Evolutionary conservation across 2,888 invertebrate species (phyloP).

Genomic region (Cyclophora punctaria): DNA sequence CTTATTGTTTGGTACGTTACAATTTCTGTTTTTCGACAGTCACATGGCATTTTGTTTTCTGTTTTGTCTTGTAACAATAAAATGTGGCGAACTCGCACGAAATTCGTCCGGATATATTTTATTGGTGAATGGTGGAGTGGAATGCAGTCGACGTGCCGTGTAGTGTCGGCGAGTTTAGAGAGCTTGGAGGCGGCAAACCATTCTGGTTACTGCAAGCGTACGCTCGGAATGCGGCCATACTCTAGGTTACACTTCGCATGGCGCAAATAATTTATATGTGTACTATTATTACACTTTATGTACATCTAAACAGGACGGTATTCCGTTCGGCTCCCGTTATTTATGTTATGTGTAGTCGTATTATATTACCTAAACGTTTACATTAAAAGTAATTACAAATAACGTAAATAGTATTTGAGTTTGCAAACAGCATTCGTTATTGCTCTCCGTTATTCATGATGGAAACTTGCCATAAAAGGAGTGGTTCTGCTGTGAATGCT

Average conservation of each 20-base stretch:
- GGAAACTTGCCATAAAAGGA: conserved; percentile 5
- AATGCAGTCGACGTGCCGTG: conserved; percentile 52
- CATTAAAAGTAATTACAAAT: neutral
- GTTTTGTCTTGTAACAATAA: conserved; percentile 25
- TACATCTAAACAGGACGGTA: too few species aligned
- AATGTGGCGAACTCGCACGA: conserved; percentile 29
- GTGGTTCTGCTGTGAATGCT: conserved; percentile 5
- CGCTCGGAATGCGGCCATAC: conserved; percentile 52
- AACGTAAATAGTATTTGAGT: neutral
- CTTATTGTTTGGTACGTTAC: conserved; percentile 18
- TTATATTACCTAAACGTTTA: too few species aligned
- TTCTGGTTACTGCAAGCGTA: conserved; percentile 44
- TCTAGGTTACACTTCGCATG: conserved; percentile 45
- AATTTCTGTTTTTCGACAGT: conserved; percentile 21
- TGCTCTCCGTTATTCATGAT: conserved; percentile 12
- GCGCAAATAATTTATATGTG: conserved; percentile 46
- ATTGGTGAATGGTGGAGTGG: conserved; percentile 47
- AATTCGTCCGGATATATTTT: conserved; percentile 38
- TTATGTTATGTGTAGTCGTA: too few species aligned
- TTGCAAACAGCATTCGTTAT: conserved; percentile 6
- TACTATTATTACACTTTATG: neutral
- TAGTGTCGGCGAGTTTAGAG: conserved; percentile 44
- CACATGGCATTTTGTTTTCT: conserved; percentile 19
- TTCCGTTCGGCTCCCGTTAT: too few species aligned
- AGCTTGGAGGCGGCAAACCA: conserved; percentile 49